Evolutionary conservation across 2,797 vertebrate genomes (phyloP).

Genomic region (Gallinago stenura): DNA sequence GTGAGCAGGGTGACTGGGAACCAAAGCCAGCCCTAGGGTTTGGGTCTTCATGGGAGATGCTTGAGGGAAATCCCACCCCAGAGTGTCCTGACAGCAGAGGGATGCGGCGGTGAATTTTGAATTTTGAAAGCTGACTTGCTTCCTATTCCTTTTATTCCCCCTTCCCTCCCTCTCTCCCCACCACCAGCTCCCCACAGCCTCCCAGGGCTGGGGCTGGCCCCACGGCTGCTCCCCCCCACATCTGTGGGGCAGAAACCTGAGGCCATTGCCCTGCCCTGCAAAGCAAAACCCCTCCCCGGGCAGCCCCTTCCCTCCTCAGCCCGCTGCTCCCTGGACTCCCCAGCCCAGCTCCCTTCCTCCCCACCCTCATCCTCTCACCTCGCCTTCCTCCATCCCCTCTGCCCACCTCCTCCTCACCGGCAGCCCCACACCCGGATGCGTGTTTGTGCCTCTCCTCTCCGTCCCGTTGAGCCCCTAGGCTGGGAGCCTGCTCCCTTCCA

Average conservation of each 20-base stretch:
- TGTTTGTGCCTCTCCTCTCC: background rate
- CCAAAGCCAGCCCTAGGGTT: accelerated
- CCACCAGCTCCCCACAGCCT: background rate
- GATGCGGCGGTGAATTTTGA: background rate
- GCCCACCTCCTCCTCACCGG: background rate
- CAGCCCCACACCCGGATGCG: background rate
- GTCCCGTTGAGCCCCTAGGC: accelerated
- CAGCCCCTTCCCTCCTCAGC: background rate
- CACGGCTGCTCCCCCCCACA: background rate
- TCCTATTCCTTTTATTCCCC: background rate
- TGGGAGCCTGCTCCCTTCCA: accelerated
- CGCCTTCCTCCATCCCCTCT: background rate
- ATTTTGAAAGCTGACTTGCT: background rate
- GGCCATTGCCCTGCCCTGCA: accelerated
- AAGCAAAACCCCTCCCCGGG: background rate
- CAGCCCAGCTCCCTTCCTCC: background rate
- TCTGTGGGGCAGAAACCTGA: background rate
- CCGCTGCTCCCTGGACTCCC: background rate
- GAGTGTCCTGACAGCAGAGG: accelerated
- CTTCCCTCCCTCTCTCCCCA: background rate
- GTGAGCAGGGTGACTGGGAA: background rate
- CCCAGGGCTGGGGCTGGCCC: background rate
- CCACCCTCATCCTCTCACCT: background rate
- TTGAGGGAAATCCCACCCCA: background rate
- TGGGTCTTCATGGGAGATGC: background rate